phyloP scores from a whole-genome alignment of 2,797 vertebrate species.

The Gambusia yucatana region DNA sequence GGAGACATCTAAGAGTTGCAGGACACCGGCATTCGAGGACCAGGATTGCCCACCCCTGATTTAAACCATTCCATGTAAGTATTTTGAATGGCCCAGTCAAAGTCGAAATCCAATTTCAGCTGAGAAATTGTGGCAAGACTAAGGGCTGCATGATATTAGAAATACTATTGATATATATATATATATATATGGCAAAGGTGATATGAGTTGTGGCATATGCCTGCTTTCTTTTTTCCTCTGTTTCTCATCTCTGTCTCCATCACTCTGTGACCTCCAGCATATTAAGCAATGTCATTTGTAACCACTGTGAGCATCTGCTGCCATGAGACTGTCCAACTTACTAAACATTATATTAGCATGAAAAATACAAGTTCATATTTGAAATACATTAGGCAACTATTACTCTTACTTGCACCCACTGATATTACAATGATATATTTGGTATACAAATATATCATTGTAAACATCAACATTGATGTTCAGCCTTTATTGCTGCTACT shows the following conservation, averaged over 20 bases:
- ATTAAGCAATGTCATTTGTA: not conserved
- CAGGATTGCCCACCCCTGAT: too few species aligned
- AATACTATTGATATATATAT: not conserved
- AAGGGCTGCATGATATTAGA: not conserved
- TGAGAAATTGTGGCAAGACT: not conserved
- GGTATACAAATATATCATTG: too few species aligned
- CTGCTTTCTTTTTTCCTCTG: not conserved
- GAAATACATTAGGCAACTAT: too few species aligned
- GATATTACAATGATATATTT: too few species aligned
- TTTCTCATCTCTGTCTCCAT: not conserved
- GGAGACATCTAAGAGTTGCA: too few species aligned
- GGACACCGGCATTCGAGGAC: too few species aligned
- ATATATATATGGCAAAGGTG: not conserved
- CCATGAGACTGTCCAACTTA: too few species aligned
- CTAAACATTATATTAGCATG: too few species aligned
- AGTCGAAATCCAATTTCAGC: not conserved
- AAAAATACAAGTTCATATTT: too few species aligned
- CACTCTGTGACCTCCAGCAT: not conserved
- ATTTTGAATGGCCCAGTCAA: not conserved
- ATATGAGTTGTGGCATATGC: not conserved
- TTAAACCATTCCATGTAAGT: not conserved
- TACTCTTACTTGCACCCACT: too few species aligned
- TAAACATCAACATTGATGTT: not conserved
- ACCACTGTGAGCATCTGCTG: too few species aligned
- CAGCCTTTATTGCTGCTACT: not conserved